Evolutionary conservation across 92 coral and sea anemone genomes (phyloP), one percentile per base, ranked within the genome.

Genomic region (Umimayanthus chanpuru): DNA sequence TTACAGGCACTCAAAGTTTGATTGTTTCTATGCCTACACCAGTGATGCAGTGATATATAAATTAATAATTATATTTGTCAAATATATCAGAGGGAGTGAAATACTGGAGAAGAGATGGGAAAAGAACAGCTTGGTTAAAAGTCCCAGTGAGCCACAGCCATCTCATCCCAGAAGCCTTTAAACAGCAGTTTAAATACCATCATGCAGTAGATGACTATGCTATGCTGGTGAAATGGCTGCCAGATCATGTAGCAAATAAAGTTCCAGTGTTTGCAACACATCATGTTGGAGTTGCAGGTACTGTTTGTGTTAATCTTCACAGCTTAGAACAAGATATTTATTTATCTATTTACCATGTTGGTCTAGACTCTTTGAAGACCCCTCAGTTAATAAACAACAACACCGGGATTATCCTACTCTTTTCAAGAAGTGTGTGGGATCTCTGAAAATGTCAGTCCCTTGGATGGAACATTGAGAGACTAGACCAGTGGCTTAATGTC

Each of bases 221-320:
- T 16, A 92, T 93, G 96, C 76, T 95, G 87, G 87, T 91, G 30
- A 90, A 90, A 68, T 95, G 98, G 98, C 90, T 95, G 18, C 98
- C 98, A 14, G 91, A 89, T 66, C 88, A 85, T 28, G 53, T 86
- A 15, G 82, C 90, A 41, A 91, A 89, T 56, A 95, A 93, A 76
- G 98, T 95, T 23, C 98, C 98, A 40, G 91, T 88, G 0, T 95
- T 91, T 86, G 98, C 98, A 1, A 93, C 96, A 53, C 98, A 95
- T 77, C 98, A 95, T 66, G 82, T 95, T 70, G 98, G 98, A 80
- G 98, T 95, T 20, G 91, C 98, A 88, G 98, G 98, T 95, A 79
- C n/a, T 12, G 61, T n/a, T 44, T 39, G 58, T 53, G 58, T 28
- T 4, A 82, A 14, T 53, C 36, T 82, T 82, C 20, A 38, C 32